Percentiles rank a stretch among this genome's conserved stretches.
Evolutionary conservation across 2,797 vertebrate genomes (phyloP).

Genomic region (Clamator glandarius): DNA sequence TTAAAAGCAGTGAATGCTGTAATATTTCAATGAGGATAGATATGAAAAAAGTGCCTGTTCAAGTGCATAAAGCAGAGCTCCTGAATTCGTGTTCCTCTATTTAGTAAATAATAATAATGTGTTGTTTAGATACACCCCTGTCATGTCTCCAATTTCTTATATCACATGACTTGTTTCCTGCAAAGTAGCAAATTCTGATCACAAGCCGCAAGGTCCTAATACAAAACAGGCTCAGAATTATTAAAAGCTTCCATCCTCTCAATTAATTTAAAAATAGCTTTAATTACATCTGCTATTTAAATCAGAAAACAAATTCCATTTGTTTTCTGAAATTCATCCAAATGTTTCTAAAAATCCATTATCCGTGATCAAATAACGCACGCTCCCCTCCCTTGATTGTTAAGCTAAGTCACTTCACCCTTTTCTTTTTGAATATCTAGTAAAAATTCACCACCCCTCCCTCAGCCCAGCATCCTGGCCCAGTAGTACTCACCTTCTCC

Average conservation of each 20-base stretch:
- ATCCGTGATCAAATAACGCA: neutral
- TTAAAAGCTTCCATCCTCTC: neutral
- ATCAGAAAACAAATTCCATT: neutral
- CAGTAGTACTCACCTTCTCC: neutral
- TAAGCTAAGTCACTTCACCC: neutral
- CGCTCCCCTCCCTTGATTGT: neutral
- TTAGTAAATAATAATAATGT: too few species aligned
- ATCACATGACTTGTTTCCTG: neutral
- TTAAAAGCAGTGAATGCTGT: slow-evolving; percentile 49
- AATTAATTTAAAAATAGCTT: neutral
- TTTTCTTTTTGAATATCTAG: neutral
- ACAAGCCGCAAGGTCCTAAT: neutral
- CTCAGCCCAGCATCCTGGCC: neutral
- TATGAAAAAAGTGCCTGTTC: slow-evolving; percentile 36
- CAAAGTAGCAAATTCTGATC: neutral
- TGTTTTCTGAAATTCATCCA: neutral
- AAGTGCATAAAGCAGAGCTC: slow-evolving; percentile 14
- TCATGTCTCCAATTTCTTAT: neutral
- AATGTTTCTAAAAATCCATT: neutral
- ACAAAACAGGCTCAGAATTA: neutral
- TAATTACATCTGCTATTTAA: neutral
- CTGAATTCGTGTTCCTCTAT: neutral
- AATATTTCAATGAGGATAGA: slow-evolving; percentile 21
- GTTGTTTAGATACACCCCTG: neutral
- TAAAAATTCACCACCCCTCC: neutral